phyloP scores from a whole-genome alignment of 2,888 invertebrate species.

The Leistus spinibarbis region DNA sequence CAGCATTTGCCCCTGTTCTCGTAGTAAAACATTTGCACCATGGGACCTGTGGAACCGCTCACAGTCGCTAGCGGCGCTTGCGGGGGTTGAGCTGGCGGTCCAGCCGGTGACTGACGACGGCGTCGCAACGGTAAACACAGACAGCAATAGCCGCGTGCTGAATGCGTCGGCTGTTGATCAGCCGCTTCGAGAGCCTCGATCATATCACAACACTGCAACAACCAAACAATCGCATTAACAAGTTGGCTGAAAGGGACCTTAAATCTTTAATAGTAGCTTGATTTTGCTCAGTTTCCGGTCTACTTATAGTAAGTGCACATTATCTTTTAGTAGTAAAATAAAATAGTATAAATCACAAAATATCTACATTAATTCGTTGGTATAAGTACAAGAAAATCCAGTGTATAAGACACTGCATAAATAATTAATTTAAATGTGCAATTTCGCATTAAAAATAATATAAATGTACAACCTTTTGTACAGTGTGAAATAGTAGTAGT shows the following conservation, averaged over 20 bases:
- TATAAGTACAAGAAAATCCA: no score
- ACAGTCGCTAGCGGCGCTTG: conserved; percentile 42
- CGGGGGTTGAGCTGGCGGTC: conserved; percentile 11
- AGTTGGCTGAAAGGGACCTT: background rate
- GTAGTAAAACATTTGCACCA: conserved; percentile 73
- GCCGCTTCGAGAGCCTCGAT: conserved; percentile 38
- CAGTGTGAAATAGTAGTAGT: background rate
- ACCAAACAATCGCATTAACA: background rate
- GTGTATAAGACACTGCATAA: no score
- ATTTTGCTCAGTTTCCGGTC: no score
- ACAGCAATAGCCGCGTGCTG: conserved; percentile 52
- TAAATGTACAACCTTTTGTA: no score
- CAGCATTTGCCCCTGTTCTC: conserved; percentile 84
- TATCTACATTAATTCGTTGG: no score
- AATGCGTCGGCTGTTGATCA: conserved; percentile 39
- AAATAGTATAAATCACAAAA: no score
- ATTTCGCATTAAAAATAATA: no score
- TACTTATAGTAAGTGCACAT: no score
- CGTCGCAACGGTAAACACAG: conserved; percentile 61
- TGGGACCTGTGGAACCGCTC: conserved; percentile 48
- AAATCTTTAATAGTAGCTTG: no score
- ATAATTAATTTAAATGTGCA: no score
- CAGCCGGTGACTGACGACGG: conserved; percentile 48
- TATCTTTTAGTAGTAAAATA: no score
- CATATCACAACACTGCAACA: conserved; percentile 8